Conservation (phyloP, 1,140 invertebrate genomes). For the Maniola jurtina region DNA sequence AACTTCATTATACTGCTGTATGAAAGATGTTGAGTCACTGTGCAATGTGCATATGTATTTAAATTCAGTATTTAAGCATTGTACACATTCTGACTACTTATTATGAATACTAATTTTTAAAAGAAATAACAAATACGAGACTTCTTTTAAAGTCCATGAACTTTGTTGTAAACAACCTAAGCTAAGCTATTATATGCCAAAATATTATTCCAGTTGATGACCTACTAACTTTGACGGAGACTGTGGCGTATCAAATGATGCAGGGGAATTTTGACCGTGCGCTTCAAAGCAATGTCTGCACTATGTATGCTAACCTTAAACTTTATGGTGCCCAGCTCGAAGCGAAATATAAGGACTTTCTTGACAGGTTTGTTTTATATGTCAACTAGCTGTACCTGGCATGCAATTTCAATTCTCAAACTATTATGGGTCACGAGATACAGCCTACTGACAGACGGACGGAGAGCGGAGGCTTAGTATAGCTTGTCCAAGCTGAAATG, state of each 20-base stretch:
- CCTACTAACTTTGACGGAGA: conserved; percentile 85
- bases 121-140: too few species aligned
- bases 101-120: too few species aligned
- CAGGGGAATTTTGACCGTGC: conserved; percentile 80
- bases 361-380: conserved; percentile 70
- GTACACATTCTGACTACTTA: too few species aligned
- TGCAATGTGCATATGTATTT: not conserved
- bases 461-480: too few species aligned
- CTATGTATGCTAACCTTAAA: conserved; percentile 86
- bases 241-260: conserved; percentile 83
- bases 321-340: conserved; percentile 86
- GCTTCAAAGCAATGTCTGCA: conserved; percentile 81
- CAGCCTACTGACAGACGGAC: too few species aligned
- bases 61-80: too few species aligned
- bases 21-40: too few species aligned
- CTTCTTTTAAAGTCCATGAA: too few species aligned
- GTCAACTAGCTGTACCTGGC: not conserved
- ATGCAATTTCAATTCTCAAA: too few species aligned
- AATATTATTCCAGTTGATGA: conserved; percentile 80
- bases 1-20: too few species aligned
- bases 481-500: too few species aligned
- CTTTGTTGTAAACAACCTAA: not conserved
- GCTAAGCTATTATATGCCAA: conserved; percentile 7
- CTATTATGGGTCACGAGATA: too few species aligned
- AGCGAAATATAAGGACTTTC: conserved; percentile 85